Evolutionary conservation across 1,140 invertebrate genomes (phyloP), one percentile per base, ranked within the genome.

Genomic region (Hesperophylax magnus): DNA sequence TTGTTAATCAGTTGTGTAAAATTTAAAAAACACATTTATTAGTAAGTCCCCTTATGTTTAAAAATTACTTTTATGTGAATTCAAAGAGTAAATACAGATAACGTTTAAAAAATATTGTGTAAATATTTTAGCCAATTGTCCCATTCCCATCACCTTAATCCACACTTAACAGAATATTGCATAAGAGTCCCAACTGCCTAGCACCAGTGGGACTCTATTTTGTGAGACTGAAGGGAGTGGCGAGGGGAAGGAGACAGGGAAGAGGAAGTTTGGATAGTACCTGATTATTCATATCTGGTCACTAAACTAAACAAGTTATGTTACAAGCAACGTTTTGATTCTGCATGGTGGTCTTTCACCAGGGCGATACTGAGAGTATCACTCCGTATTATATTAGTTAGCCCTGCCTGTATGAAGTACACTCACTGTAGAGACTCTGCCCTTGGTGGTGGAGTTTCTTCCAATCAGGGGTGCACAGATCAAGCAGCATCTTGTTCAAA

Each of bases 381-480:
- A 2, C 2, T 3, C n/a, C 14, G 14, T 7, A 14, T 14, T 63
- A 20, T 4, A 27, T 20, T 14, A 18, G n/a, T 18, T 63, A 14
- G 6, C n/a, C 61, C 61, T 65, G 18, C 8, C 18, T 24, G 24
- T 65, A 14, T 61, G 20, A 11, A 14, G 39, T 47, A 47, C 39
- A 61, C 63, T 67, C 34, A 67, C 63, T 67, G 8, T n/a, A 18
- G n/a, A 67, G 27, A n/a, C 31, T 67, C 31, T 27, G 27, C n/a
- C 31, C 31, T 67, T 22, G 27, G 22, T 67, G 31, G n/a, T 47
- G 31, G 27, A 67, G 63, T 67, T 67, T 67, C 31, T 67, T 67
- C 63, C 63, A 67, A 15, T 7, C 9, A 15, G 63, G 63, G 3
- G 27, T 67, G 14, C 24, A 67, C 24, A 67, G 31, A 7, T 67